Percentiles rank a stretch among this genome's conserved stretches.
These are phyloP conservation scores for Coenonympha glycerion DNA, from an alignment of 2,888 invertebrate genomes.

Conservation along the genomic window DNA sequence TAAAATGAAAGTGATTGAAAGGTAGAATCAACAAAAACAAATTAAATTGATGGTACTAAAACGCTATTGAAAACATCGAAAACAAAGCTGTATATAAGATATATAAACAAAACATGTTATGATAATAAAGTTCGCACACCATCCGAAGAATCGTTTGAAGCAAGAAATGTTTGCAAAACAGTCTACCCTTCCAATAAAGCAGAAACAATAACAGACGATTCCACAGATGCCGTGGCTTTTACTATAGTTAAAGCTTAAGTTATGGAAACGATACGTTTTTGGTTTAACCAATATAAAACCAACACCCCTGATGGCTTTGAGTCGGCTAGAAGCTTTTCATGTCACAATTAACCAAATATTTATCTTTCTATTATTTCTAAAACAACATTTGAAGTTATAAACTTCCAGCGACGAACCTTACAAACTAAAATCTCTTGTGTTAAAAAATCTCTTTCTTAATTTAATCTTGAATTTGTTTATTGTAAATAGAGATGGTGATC, in stretches of 20 bases:
- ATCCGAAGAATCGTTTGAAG: conserved; percentile 66
- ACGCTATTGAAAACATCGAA: conserved; percentile 54
- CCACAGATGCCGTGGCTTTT: conserved; percentile 54
- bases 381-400: conserved; percentile 30
- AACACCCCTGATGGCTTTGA: conserved; percentile 74
- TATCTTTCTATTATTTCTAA: conserved; percentile 5
- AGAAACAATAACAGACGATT: conserved; percentile 62
- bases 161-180: conserved; percentile 72
- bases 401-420: conserved; percentile 70
- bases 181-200: conserved; percentile 57
- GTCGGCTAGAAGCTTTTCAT: conserved; percentile 68
- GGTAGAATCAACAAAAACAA: conserved; percentile 35
- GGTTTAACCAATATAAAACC: conserved; percentile 64
- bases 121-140: conserved; percentile 65
- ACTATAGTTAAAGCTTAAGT: conserved; percentile 59
- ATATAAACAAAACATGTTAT: conserved; percentile 73
- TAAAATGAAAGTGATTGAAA: conserved; percentile 12
- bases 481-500: neutral
- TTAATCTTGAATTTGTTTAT: neutral
- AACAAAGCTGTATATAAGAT: conserved; percentile 58
- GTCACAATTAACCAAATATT: conserved; percentile 8
- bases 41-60: conserved; percentile 48
- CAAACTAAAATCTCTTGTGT: conserved; percentile 60
- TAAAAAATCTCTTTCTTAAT: conserved; percentile 9
- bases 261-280: conserved; percentile 74